Conservation (phyloP, 1,140 invertebrate species). For the Campoletis sonorensis region DNA sequence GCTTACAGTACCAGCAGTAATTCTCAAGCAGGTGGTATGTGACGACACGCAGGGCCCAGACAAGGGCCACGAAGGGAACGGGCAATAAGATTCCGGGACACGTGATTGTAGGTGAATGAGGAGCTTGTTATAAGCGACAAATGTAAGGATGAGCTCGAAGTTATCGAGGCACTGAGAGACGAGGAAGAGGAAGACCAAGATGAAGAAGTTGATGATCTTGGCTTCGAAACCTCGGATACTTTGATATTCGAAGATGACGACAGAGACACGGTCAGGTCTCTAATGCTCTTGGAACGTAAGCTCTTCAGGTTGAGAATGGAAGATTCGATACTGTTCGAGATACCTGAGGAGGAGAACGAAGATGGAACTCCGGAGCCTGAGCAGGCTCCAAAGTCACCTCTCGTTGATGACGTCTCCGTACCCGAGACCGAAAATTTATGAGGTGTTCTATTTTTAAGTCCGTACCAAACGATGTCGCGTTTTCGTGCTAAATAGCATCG, state of each 20-base stretch:
- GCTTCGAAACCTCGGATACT: not conserved
- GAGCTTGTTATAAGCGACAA: not conserved
- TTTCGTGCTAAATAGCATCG: no score
- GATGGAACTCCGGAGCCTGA: not conserved
- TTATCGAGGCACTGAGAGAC: not conserved
- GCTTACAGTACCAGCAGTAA: constrained; percentile 57
- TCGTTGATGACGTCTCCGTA: not conserved
- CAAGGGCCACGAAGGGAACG: constrained; percentile 68
- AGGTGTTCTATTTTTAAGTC: no score
- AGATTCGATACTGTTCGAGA: constrained; percentile 17
- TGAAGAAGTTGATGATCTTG: not conserved
- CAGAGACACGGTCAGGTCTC: not conserved
- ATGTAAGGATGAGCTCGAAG: not conserved
- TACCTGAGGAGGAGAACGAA: constrained; percentile 31
- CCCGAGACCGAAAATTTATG: no score
- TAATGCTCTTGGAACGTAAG: constrained; percentile 15
- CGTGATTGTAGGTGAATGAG: constrained; percentile 65
- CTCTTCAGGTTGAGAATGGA: constrained; percentile 21
- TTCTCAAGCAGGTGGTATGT: constrained; percentile 65
- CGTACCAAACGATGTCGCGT: no score
- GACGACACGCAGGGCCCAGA: constrained; percentile 71
- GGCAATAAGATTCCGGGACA: constrained; percentile 72
- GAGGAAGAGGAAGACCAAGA: constrained; percentile 21
- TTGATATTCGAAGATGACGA: constrained; percentile 2
- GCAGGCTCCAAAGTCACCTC: not conserved